Percentiles rank a stretch among this genome's conserved stretches.
Conservation (phyloP, 2,888 invertebrate species). For the Coenonympha arcania region DNA sequence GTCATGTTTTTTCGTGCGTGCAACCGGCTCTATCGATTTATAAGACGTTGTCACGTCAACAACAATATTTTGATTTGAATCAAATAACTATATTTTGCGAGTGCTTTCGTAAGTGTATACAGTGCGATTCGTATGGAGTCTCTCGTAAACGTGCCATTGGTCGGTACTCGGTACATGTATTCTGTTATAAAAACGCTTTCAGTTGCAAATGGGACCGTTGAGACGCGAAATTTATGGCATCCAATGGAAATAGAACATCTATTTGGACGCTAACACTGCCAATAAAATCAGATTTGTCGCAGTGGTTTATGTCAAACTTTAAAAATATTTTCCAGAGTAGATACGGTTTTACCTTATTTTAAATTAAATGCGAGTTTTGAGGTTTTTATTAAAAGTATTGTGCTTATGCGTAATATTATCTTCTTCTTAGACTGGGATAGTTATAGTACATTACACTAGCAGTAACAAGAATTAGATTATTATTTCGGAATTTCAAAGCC, state of each 20-base stretch:
- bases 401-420: too few species aligned
- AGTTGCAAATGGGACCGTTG: slow-evolving; percentile 66
- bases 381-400: too few species aligned
- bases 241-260: slow-evolving; percentile 56
- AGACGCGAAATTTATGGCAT: slow-evolving; percentile 50
- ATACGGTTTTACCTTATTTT: background rate
- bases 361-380: background rate
- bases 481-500: too few species aligned
- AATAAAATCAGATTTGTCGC: slow-evolving; percentile 4
- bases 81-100: too few species aligned
- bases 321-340: background rate
- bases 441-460: too few species aligned
- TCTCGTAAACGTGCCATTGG: slow-evolving; percentile 59
- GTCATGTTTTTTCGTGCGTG: too few species aligned
- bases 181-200: slow-evolving; percentile 64
- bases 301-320: background rate
- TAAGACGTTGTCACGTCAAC: too few species aligned
- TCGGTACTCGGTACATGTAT: slow-evolving; percentile 47
- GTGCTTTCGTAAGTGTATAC: too few species aligned
- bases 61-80: too few species aligned
- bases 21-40: too few species aligned
- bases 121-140: slow-evolving; percentile 30
- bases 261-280: slow-evolving; percentile 39
- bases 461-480: too few species aligned
- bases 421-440: too few species aligned